Percentiles rank a stretch among this genome's conserved stretches.
phyloP scores from a whole-genome alignment of 2,113 vertebrate genomes.

The Petroica traversi region DNA sequence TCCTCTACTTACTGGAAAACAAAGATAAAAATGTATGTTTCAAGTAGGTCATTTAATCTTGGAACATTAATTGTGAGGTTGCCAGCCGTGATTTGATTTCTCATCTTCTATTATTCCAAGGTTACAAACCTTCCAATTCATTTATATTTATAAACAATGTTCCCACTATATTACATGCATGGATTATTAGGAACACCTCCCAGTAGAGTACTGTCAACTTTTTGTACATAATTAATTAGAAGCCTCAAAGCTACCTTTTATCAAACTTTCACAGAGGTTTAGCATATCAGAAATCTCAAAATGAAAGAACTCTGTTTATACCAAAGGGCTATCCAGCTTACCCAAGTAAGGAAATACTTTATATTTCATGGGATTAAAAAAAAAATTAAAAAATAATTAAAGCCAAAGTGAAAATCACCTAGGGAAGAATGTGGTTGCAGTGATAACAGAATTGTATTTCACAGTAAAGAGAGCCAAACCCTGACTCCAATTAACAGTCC shows the following conservation, averaged over 20 bases:
- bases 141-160: constrained; percentile 77
- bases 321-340: constrained; percentile 55
- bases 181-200: constrained; percentile 73
- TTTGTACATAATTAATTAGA: constrained; percentile 79
- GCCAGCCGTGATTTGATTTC: constrained; percentile 62
- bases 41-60: constrained; percentile 70
- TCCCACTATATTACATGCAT: constrained; percentile 62
- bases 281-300: constrained; percentile 70
- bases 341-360: constrained; percentile 60
- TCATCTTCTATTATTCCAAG: constrained; percentile 70
- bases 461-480: constrained; percentile 60
- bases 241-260: constrained; percentile 70
- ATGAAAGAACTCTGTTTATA: constrained; percentile 65
- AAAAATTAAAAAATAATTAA: constrained; percentile 48
- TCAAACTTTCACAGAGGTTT: constrained; percentile 68
- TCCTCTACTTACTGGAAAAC: constrained; percentile 51
- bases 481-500: constrained; percentile 69
- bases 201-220: constrained; percentile 67
- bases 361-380: constrained; percentile 51
- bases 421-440: constrained; percentile 71
- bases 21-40: constrained; percentile 74
- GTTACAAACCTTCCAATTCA: constrained; percentile 71
- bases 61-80: constrained; percentile 62
- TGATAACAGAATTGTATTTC: constrained; percentile 77
- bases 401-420: constrained; percentile 68